These are phyloP conservation scores for Flexamia atlantica DNA, from an alignment of 2,888 invertebrate species.

Conservation along the genomic window DNA sequence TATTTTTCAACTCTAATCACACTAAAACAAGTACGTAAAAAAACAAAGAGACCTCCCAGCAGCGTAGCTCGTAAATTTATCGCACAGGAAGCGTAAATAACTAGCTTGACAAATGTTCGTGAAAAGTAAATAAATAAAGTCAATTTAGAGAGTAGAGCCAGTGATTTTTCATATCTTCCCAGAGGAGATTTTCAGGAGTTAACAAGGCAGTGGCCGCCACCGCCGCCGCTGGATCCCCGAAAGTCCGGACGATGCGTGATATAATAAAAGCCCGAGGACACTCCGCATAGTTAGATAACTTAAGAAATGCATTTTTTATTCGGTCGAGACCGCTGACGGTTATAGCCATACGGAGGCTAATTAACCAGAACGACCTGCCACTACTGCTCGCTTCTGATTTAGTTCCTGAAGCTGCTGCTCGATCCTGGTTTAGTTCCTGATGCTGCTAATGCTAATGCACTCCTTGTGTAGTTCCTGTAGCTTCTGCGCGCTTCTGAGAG, in stretches of 20 bases:
- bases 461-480: no score
- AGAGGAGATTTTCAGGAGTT: neutral
- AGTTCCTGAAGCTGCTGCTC: neutral
- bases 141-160: slow-evolving; percentile 14
- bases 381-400: neutral
- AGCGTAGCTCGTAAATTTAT: neutral
- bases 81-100: slow-evolving; percentile 34
- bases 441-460: no score
- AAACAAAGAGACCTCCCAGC: neutral
- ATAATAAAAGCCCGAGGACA: slow-evolving; percentile 28
- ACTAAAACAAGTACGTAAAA: no score
- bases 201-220: slow-evolving; percentile 25
- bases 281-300: slow-evolving; percentile 42
- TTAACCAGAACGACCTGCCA: slow-evolving; percentile 13
- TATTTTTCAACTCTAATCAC: neutral
- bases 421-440: no score
- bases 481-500: no score
- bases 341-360: slow-evolving; percentile 33
- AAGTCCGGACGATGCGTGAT: neutral
- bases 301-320: slow-evolving; percentile 52
- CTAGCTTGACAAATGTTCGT: slow-evolving; percentile 38
- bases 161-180: slow-evolving; percentile 10
- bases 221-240: neutral
- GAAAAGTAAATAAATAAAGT: slow-evolving; percentile 43
- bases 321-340: slow-evolving; percentile 45